These are phyloP conservation scores for Apamea crenata DNA, from an alignment of 2,888 invertebrate genomes.

Conservation along the genomic window DNA sequence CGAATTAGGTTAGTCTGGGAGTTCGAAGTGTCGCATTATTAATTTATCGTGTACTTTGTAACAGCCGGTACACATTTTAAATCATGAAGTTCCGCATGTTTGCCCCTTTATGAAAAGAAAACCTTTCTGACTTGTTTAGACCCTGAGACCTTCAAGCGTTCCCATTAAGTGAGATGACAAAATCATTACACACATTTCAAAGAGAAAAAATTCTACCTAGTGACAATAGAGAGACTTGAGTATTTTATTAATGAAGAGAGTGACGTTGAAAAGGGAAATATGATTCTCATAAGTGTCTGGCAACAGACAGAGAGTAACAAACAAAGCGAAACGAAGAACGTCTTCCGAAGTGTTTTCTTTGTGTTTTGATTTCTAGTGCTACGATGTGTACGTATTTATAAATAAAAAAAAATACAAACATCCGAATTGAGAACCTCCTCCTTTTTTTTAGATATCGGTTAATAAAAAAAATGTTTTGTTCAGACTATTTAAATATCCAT, in stretches of 20 bases:
- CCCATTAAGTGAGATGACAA: conserved; percentile 33
- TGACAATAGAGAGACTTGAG: conserved; percentile 30
- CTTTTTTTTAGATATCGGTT: too few species aligned
- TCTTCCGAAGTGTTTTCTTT: conserved; percentile 26
- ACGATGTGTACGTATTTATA: conserved; percentile 3
- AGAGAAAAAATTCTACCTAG: conserved; percentile 32
- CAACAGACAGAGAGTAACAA: conserved; percentile 44
- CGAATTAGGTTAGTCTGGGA: neutral
- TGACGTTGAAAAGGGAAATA: conserved; percentile 46
- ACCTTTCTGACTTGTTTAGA: conserved; percentile 46
- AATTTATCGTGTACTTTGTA: conserved; percentile 21
- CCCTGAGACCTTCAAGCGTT: conserved; percentile 41
- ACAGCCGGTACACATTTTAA: conserved; percentile 23
- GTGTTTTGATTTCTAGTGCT: conserved; percentile 24
- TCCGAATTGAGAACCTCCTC: too few species aligned
- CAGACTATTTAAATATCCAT: neutral
- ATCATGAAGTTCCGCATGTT: conserved; percentile 31
- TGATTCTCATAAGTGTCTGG: conserved; percentile 46
- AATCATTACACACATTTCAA: conserved; percentile 53
- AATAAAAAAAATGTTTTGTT: neutral
- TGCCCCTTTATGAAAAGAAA: conserved; percentile 45
- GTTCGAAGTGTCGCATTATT: conserved; percentile 13
- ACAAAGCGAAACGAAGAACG: conserved; percentile 33
- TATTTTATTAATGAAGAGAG: conserved; percentile 57
- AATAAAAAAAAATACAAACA: too few species aligned